Base-by-base conservation (phyloP, 2,113 vertebrate species). In the Oryzias melastigma region DNA sequence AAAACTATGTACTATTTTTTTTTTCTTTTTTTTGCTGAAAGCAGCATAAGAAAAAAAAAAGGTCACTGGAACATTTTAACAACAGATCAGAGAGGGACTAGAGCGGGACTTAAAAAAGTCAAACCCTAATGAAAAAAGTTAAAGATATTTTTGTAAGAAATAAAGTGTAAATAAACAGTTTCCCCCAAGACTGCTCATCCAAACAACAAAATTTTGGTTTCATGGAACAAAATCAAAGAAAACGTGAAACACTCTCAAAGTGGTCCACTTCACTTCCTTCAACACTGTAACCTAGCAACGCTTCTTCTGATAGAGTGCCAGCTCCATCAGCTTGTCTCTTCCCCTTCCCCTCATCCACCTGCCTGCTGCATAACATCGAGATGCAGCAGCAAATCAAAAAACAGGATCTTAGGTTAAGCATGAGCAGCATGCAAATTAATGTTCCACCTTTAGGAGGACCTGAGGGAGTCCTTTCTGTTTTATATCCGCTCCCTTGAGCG, bases 211-310 rank as follows among this genome's bases (percentile, higher is more conserved):
- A 35, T 2, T 35, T 35, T 3, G 35, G 2, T 35, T 35, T 52
- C 16, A 25, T 6, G n/a, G 25, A n/a, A 35, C 5, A n/a, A 53
- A 53, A 19, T 13, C 17, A 53, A 53, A 56, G 18, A 56, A 56
- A 56, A 56, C 43, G 18, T 46, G 17, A 27, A 47, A 52, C 27
- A 50, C 41, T 4, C 60, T 65, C 63, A 56, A 56, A 81, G 69
- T 55, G 66, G 77, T 77, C 52, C 69, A 81, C 87, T 89, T 86
- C 78, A 86, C 82, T 89, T 85, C 83, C 85, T 89, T 82, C 77
- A 80, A 87, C 77, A 81, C 77, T 19, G 81, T 90, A 84, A 83
- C 89, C 86, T 89, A 91, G 90, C 88, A 88, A 91, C 88, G 20
- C 71, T 83, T 68, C 76, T 80, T 81, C 66, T 85, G 74, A 83